These are phyloP conservation scores for Ciconia nigra DNA, from an alignment of 2,797 vertebrate species.

Conservation along the genomic window DNA sequence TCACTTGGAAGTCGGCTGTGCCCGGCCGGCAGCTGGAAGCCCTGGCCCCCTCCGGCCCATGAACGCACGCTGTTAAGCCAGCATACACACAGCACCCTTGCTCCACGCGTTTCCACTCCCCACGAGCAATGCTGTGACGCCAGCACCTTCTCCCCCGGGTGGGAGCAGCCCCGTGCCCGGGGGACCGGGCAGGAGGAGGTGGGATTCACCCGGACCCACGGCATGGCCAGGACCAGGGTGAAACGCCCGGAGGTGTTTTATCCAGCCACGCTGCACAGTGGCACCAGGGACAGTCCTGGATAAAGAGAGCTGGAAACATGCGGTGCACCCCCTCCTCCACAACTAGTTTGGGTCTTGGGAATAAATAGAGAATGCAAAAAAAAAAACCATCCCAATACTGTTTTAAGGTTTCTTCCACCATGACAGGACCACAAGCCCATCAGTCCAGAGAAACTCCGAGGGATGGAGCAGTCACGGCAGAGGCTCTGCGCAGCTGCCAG, in stretches of 20 bases:
- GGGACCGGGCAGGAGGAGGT: neutral
- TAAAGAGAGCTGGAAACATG: fast-evolving
- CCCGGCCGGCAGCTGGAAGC: neutral
- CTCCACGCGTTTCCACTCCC: neutral
- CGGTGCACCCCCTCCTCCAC: fast-evolving
- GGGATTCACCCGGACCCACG: neutral
- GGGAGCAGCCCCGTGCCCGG: neutral
- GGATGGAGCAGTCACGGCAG: neutral
- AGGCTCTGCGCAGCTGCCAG: neutral
- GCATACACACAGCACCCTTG: fast-evolving
- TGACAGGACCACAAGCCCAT: neutral
- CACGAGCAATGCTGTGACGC: fast-evolving
- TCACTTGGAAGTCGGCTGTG: neutral
- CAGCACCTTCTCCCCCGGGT: fast-evolving
- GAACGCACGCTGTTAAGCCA: neutral
- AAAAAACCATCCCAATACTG: neutral
- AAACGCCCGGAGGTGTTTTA: neutral
- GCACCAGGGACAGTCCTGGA: neutral
- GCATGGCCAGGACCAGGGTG: neutral
- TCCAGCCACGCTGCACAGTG: fast-evolving
- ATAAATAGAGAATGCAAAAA: neutral
- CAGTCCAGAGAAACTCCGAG: neutral
- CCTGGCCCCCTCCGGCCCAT: neutral
- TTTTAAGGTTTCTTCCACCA: neutral
- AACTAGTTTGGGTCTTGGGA: neutral